A percentile compares a stretch with the other conserved stretches of the same genome.
Evolutionary conservation across 1,140 invertebrate species (phyloP).

Genomic region (Leptonema lineaticorne): DNA sequence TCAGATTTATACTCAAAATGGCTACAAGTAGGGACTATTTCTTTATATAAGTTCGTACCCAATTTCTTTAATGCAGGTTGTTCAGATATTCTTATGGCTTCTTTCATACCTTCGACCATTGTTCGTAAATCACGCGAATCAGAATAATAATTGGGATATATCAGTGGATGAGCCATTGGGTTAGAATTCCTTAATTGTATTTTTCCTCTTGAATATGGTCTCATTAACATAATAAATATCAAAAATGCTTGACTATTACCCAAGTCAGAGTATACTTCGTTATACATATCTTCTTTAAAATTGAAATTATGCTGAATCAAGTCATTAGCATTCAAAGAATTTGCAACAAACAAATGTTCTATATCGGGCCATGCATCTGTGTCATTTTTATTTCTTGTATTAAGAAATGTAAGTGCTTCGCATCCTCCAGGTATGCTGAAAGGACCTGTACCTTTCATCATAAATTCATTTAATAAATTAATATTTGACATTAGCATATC

Average conservation of each 20-base stretch:
- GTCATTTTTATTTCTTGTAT: conserved; percentile 66
- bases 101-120: conserved; percentile 65
- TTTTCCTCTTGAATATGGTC: conserved; percentile 73
- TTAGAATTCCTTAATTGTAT: conserved; percentile 68
- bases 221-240: conserved; percentile 67
- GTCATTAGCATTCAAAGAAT: conserved; percentile 57
- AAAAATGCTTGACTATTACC: conserved; percentile 60
- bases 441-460: conserved; percentile 58
- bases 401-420: conserved; percentile 76
- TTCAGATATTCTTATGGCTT: conserved; percentile 59
- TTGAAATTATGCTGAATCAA: conserved; percentile 56
- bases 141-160: conserved; percentile 79
- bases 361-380: conserved; percentile 70
- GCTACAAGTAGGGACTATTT: conserved; percentile 64
- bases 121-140: conserved; percentile 64
- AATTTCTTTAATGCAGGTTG: conserved; percentile 62
- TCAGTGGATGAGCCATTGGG: conserved; percentile 74
- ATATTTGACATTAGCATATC: conserved; percentile 4
- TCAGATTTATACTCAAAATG: conserved; percentile 64
- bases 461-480: conserved; percentile 53
- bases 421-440: conserved; percentile 76
- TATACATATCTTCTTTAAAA: conserved; percentile 59
- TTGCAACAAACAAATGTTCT: conserved; percentile 67
- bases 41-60: conserved; percentile 60
- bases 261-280: conserved; percentile 55